Base-by-base conservation (phyloP, 2,888 invertebrate genomes). In the Melinaea menophilus region DNA sequence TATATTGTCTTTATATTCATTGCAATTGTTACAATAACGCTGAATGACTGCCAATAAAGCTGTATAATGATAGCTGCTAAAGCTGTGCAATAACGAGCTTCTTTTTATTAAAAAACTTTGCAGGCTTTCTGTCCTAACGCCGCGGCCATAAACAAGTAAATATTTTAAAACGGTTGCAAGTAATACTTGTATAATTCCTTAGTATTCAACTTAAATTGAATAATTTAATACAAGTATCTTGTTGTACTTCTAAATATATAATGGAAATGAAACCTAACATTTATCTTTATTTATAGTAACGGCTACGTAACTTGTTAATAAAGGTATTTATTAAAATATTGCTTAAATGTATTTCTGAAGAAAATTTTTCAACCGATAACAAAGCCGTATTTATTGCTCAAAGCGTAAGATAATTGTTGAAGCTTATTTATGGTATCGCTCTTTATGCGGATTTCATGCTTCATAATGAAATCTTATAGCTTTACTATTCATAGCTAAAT, bases 51-150 rank as follows among this genome's bases (percentile, higher is more conserved):
- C 65, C 70, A 70, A 74, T 74, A 74, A 75, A 73, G 58, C 68
- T 70, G 70, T 72, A 70, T 71, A 69, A 72, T 22, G 1, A 22
- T 22, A 22, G 65, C 69, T 68, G 66, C 63, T 69, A 68, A 63
- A 59, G 62, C 64, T 67, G 70, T 69, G 1, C 41, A 9, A 41
- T 70, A 69, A 70, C 69, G 64, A 66, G 65, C 33, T 33, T 58
- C 64, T 68, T 72, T 72, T 73, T 72, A 72, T 72, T 73, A 70
- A 71, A 73, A 71, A 72, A 71, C 66, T 71, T 71, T 60, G 68
- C 67, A 62, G 54, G 22, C 22, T 22, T 22, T 62, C 47, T 63
- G 37, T 55, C 12, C n/a, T 69, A 66, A 66, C 48, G 66, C 58
- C 34, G 46, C 22, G 47, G 45, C n/a, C 61, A 37, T 7, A 63